Percentiles rank a stretch among this genome's conserved stretches.
Conservation (phyloP, 2,113 vertebrate species). For the Myodes glareolus region DNA sequence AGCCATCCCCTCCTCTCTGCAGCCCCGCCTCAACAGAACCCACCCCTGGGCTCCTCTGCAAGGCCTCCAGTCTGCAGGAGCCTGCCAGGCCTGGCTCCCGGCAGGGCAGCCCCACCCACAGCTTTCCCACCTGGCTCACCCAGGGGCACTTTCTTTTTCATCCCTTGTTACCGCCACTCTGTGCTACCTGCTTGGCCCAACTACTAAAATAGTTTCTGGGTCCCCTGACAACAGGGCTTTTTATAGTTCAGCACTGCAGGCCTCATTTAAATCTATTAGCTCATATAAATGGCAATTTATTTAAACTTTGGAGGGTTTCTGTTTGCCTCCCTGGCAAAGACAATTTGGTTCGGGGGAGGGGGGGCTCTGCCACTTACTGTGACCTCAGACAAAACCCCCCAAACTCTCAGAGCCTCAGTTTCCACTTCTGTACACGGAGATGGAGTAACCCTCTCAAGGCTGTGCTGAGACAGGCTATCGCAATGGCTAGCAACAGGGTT, state of each 20-base stretch:
- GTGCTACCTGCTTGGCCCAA: slow-evolving; percentile 79
- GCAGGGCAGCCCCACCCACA: not conserved
- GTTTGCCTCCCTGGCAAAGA: slow-evolving; percentile 73
- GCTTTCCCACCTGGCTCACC: slow-evolving; percentile 15
- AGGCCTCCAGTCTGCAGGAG: not conserved
- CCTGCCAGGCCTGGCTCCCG: not conserved
- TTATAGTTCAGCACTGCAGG: slow-evolving; percentile 79
- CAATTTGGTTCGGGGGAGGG: not conserved
- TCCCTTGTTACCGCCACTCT: slow-evolving; percentile 42
- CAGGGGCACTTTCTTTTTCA: not conserved
- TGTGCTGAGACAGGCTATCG: accelerated
- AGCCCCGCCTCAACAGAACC: not conserved
- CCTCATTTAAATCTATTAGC: slow-evolving; percentile 86
- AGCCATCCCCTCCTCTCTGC: not conserved
- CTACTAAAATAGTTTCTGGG: slow-evolving; percentile 80
- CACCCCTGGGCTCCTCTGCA: not conserved
- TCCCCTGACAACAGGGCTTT: slow-evolving; percentile 74
- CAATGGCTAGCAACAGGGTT: accelerated
- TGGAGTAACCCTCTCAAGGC: accelerated
- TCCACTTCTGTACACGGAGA: not conserved
- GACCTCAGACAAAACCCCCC: not conserved
- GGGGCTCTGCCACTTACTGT: not conserved
- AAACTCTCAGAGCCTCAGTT: not conserved
- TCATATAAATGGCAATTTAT: slow-evolving; percentile 85
- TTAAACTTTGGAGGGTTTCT: slow-evolving; percentile 88